Percentiles rank a stretch among this genome's conserved stretches.
phyloP scores from a whole-genome alignment of 1,140 invertebrate species.

The Harpegnathos saltator region DNA sequence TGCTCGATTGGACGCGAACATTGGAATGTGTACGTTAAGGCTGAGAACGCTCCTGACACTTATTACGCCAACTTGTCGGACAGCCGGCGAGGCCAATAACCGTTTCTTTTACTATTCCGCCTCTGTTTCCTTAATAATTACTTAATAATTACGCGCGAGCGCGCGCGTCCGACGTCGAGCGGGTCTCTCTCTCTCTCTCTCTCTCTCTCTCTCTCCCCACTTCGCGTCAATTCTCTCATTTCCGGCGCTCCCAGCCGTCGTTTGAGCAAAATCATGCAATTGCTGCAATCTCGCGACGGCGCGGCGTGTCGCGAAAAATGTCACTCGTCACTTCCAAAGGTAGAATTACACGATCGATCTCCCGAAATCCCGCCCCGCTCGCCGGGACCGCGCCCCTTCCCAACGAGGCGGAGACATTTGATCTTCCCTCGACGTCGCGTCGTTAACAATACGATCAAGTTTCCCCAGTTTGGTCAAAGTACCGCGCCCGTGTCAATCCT shows the following conservation, averaged over 20 bases:
- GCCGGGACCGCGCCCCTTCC: background rate
- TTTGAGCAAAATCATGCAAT: too few relatives aligned
- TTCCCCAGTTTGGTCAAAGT: background rate
- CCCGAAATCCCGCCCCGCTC: background rate
- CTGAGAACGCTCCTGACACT: background rate
- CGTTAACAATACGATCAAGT: slow-evolving; percentile 21
- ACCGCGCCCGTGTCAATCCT: background rate
- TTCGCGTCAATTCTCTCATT: background rate
- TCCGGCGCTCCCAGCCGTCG: too few relatives aligned
- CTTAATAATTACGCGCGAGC: too few relatives aligned
- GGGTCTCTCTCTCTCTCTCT: too few relatives aligned
- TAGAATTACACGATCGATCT: background rate
- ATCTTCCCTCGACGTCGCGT: background rate
- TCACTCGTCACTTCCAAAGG: background rate
- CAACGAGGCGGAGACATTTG: background rate
- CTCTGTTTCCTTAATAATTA: too few relatives aligned
- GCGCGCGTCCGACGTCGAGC: too few relatives aligned
- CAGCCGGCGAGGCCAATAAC: background rate
- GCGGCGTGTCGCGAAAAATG: background rate
- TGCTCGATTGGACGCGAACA: slow-evolving; percentile 30
- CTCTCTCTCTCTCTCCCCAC: too few relatives aligned
- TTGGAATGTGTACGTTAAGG: slow-evolving; percentile 1
- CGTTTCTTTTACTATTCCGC: background rate
- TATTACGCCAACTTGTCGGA: slow-evolving; percentile 1
- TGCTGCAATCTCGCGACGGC: background rate